Evolutionary conservation across 2,888 invertebrate species (phyloP), one percentile per base, ranked within the genome.

Genomic region (Polylopha cassiicola): DNA sequence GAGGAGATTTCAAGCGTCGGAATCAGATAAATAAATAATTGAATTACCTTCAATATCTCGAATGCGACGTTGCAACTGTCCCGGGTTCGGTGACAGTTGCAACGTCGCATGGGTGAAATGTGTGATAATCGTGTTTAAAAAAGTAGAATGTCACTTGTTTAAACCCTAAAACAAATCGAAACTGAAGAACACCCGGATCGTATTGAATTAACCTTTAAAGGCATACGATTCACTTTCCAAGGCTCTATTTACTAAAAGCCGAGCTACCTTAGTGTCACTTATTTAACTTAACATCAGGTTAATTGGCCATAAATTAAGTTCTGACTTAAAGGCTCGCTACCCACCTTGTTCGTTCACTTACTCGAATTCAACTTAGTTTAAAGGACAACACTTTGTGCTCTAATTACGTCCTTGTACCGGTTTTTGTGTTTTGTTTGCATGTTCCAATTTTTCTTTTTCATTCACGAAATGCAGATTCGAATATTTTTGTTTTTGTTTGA

Each of bases 291-390:
- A 80, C 78, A 79, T 70, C 65, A 65, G 66, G 76, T 78, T 82
- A 82, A 81, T 81, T 82, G 81, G 76, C 74, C 64, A 79, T 82
- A 81, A 84, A 82, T 82, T 80, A 75, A 74, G 71, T 70, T 66
- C 65, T 67, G 73, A 73, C 73, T 75, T 73, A 73, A 74, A 75
- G 71, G 70, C 70, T 72, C 59, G 61, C 65, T 63, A 58, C 60
- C 67, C 63, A 64, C 64, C 73, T 70, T 70, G 67, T 53, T 49
- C 47, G 47, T 48, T 52, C 46, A 37, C 51, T 53, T 53, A 46
- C 55, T 50, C 52, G 53, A 61, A 50, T 49, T 55, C 50, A 48
- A 65, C 64, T 72, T 73, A 73, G 73, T 77, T 76, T 71, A 72
- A 73, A 63, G 60, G 66, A 73, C 73, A 73, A 66, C 65, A 67